phyloP scores from a whole-genome alignment of 1,140 invertebrate genomes.

The Teleopsis dalmanni region DNA sequence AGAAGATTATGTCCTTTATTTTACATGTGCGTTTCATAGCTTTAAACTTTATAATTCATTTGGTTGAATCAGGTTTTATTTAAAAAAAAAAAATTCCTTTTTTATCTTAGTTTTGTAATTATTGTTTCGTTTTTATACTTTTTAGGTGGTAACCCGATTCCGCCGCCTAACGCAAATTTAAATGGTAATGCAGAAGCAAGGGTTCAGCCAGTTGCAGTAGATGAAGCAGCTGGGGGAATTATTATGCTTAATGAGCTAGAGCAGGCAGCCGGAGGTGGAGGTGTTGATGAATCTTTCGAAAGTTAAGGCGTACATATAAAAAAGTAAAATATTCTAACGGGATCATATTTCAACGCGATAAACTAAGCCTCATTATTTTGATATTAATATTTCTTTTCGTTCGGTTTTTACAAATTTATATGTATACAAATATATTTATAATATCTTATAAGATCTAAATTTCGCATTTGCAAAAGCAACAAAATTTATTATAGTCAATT shows the following conservation, averaged over 20 bases:
- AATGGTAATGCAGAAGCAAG: slow-evolving; percentile 15
- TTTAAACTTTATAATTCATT: too few species aligned
- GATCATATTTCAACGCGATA: too few species aligned
- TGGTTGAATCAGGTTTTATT: too few species aligned
- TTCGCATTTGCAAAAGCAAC: background rate
- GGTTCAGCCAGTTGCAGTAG: slow-evolving; percentile 25
- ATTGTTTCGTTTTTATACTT: background rate
- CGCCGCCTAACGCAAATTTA: slow-evolving; percentile 25
- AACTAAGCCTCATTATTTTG: background rate
- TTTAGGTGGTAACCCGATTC: slow-evolving; percentile 50
- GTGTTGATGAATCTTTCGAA: slow-evolving; percentile 9
- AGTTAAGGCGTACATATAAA: too few species aligned
- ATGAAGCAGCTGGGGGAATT: slow-evolving; percentile 34
- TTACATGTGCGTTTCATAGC: too few species aligned
- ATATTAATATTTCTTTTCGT: slow-evolving; percentile 8
- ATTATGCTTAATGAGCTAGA: slow-evolving; percentile 31
- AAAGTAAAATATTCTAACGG: too few species aligned
- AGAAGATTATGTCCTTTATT: too few species aligned
- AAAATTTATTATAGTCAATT: too few species aligned
- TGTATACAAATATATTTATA: too few species aligned
- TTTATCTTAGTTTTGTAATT: too few species aligned
- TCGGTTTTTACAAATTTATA: too few species aligned
- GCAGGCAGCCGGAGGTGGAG: slow-evolving; percentile 22
- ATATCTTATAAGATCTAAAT: background rate
- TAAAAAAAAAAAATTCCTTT: too few species aligned